Percentiles rank a stretch among this genome's conserved stretches.
Evolutionary conservation across 1,140 invertebrate genomes (phyloP).

Genomic region (Littorina saxatilis): DNA sequence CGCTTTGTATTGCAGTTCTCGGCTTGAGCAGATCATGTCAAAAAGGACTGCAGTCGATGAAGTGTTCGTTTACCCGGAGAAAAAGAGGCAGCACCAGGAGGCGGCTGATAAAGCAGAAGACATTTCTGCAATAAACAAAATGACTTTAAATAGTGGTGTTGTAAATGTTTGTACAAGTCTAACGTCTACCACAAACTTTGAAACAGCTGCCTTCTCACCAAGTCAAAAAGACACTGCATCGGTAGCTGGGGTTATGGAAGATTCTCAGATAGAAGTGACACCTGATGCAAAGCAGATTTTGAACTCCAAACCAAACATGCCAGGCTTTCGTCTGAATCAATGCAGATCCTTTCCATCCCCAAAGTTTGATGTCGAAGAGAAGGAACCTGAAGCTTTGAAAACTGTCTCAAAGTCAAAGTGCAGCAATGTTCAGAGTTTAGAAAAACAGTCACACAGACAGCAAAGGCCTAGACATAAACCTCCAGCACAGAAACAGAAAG

Average conservation of each 20-base stretch:
- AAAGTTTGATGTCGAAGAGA: not conserved
- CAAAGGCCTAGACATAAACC: not conserved
- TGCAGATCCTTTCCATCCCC: conserved; percentile 1
- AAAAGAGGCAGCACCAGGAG: not conserved
- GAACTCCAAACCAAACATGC: not conserved
- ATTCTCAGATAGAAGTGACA: not conserved
- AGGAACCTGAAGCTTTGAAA: not conserved
- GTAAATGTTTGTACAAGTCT: too few species aligned
- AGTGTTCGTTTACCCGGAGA: not conserved
- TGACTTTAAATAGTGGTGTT: too few species aligned
- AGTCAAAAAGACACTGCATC: not conserved
- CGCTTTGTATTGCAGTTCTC: too few species aligned
- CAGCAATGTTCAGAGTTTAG: not conserved
- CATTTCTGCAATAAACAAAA: too few species aligned
- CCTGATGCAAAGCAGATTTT: not conserved
- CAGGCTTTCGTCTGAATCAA: not conserved
- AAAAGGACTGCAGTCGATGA: not conserved
- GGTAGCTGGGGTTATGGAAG: not conserved
- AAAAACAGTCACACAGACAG: not conserved
- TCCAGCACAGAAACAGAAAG: not conserved
- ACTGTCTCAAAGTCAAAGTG: not conserved
- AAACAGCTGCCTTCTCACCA: not conserved
- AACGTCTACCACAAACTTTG: too few species aligned
- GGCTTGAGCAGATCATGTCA: not conserved
- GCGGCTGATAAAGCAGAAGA: not conserved